Evolutionary conservation across 2,888 invertebrate genomes (phyloP).

Genomic region (Bibio marci): DNA sequence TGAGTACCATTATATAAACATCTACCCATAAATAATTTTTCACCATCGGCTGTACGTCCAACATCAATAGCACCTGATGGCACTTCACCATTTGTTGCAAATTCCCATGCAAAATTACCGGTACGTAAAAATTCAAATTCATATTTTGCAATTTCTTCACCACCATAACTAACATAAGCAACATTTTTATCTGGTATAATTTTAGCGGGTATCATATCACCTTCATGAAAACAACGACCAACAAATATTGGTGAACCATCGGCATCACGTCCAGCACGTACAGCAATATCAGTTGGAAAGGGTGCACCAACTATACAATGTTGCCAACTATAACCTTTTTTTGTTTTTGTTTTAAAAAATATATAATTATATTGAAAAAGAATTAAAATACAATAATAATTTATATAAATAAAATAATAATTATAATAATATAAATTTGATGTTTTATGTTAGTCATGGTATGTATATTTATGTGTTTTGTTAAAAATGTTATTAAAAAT

Average conservation of each 20-base stretch:
- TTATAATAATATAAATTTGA: no score
- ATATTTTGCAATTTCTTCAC: slow-evolving; percentile 43
- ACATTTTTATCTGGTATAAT: slow-evolving; percentile 39
- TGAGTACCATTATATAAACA: slow-evolving; percentile 47
- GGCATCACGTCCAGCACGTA: slow-evolving; percentile 45
- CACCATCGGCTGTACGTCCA: slow-evolving; percentile 45
- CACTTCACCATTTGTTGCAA: slow-evolving; percentile 39
- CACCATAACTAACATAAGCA: slow-evolving; percentile 44
- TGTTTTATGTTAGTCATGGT: no score
- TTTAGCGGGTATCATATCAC: slow-evolving; percentile 43
- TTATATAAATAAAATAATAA: no score
- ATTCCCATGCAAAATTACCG: slow-evolving; percentile 46
- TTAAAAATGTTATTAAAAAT: no score
- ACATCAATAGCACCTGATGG: slow-evolving; percentile 47
- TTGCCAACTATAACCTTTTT: slow-evolving; percentile 23
- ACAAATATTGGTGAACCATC: slow-evolving; percentile 59
- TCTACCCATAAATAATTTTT: slow-evolving; percentile 49
- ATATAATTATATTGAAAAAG: no score
- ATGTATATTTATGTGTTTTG: no score
- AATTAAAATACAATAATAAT: no score
- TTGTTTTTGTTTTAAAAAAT: no score
- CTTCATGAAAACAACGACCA: slow-evolving; percentile 48
- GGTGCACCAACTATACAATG: slow-evolving; percentile 26
- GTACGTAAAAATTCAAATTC: slow-evolving; percentile 49
- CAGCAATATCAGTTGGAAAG: slow-evolving; percentile 33